Base-by-base conservation (phyloP, 2,888 invertebrate genomes). In the Aspidapion aeneum region DNA sequence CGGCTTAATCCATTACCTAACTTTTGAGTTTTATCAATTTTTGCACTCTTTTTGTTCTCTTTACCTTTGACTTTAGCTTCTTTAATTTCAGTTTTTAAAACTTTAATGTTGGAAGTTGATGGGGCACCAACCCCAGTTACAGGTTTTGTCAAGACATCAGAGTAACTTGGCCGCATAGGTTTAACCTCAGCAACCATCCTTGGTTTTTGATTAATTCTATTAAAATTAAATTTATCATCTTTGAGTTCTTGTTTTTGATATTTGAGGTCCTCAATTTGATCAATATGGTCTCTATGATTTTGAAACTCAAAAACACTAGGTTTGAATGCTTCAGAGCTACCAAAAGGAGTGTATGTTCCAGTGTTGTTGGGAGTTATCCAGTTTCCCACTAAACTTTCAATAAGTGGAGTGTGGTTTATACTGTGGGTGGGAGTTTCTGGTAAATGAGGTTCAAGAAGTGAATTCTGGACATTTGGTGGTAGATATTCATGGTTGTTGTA, bases 121-220 rank as follows among this genome's bases (percentile, higher is more conserved):
- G 83, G 83, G n/a, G n/a, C n/a, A n/a, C n/a, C n/a, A n/a, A n/a
- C n/a, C 3, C 35, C 35, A 35, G 12, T 35, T 7, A 81, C 82
- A 2, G 75, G 70, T 79, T 93, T 93, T 22, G 91, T 88, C 52
- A 93, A 76, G 5, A 93, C 91, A 81, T 92, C 93, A 0, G 93
- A 93, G 77, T 93, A 93, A 16, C 90, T 89, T 58, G 93, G 92
- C 60, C 93, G 85, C 92, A 93, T 93, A 0, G 93, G 93, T 73
- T 91, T 91, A 0, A 93, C 93, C 80, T 93, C 93, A 49, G 92
- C 93, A 0, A 93, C 87, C 77, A 91, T 91, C 58, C 92, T 84
- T 62, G 83, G 82, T 68, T 89, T 90, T 71, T 86, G 86, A 64
- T 79, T 82, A 68, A 82, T 83, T 21, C 77, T 70, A 57, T 71